A percentile compares a stretch with the other conserved stretches of the same genome.
Evolutionary conservation across 1,140 invertebrate genomes (phyloP).

Genomic region (Aethina tumida): DNA sequence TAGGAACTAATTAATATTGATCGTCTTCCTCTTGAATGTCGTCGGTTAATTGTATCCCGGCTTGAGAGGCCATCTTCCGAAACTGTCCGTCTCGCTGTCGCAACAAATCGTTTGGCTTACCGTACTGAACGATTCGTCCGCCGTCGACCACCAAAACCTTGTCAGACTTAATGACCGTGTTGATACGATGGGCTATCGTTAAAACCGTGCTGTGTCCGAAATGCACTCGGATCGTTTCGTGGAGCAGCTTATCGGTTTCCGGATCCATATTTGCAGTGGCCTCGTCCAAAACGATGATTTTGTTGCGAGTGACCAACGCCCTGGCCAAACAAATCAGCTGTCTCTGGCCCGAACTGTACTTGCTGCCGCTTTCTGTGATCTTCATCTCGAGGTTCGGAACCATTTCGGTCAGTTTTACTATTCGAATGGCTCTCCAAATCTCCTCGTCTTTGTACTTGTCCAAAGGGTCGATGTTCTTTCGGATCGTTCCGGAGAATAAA

Average conservation of each 20-base stretch:
- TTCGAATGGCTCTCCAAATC: constrained; percentile 29
- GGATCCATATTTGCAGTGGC: constrained; percentile 61
- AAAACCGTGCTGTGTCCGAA: constrained; percentile 66
- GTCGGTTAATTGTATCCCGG: not conserved
- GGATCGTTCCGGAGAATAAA: constrained; percentile 53
- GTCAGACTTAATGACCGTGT: constrained; percentile 73
- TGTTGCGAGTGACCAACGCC: constrained; percentile 61
- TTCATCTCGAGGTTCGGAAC: constrained; percentile 22
- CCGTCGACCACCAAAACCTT: constrained; percentile 62
- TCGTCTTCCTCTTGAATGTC: not conserved
- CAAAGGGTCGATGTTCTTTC: constrained; percentile 56
- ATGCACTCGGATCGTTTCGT: constrained; percentile 54
- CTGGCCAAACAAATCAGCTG: constrained; percentile 71
- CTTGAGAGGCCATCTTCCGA: constrained; percentile 57
- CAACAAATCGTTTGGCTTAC: constrained; percentile 55
- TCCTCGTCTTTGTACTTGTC: constrained; percentile 35
- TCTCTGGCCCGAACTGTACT: constrained; percentile 67
- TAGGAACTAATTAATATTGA: too few species aligned
- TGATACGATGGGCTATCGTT: constrained; percentile 72
- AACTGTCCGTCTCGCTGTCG: constrained; percentile 51
- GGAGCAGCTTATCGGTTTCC: constrained; percentile 58
- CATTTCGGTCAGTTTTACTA: constrained; percentile 15
- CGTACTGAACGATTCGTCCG: constrained; percentile 56
- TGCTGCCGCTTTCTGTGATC: constrained; percentile 54
- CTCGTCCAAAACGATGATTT: constrained; percentile 69